Base-by-base conservation (phyloP, 1,140 invertebrate genomes). In the Neodiprion pinetum region DNA sequence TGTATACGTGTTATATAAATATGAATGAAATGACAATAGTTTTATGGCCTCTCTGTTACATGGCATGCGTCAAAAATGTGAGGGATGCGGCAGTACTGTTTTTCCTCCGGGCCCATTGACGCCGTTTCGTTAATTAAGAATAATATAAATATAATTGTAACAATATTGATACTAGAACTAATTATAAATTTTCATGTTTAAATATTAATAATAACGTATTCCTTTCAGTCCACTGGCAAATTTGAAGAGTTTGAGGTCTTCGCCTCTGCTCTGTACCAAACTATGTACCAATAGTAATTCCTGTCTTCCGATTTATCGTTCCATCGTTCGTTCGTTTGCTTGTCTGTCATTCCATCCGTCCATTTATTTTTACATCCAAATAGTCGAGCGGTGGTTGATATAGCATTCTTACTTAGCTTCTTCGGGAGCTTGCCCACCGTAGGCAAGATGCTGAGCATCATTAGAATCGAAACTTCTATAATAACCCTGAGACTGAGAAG, bases 381-480 rank as follows among this genome's bases (percentile, higher is more conserved):
- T 14, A 61, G 53, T 61, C 7, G 28, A 40, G 28, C 17, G 9
- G 49, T 61, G 67, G 49, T 48, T 21, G 80, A 68, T 76, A 83
- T 86, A 74, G 67, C 74, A 70, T 70, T 79, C 79, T 71, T 65
- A 71, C 47, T 66, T 40, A 71, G 23, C 28, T 77, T 80, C 69
- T 7, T 75, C 72, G 23, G 74, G 82, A 9, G 80, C 77, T 74
- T 92, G 91, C 21, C 89, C 90, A 68, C 90, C 90, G 83, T 93
- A 94, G 1, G 92, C 92, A 75, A 93, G 78, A 48, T 91, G 87
- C 68, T 93, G 92, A 0, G 91, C 90, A 68, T 90, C 88, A 11
- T 87, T 84, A 75, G 89, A 89, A 0, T 92, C 90, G 86, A 88
- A 85, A 48, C 85, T 86, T 28, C 87, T 86, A 80, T 85, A 88